phyloP scores from a whole-genome alignment of 2,888 invertebrate genomes.

The Bimastos eiseni region DNA sequence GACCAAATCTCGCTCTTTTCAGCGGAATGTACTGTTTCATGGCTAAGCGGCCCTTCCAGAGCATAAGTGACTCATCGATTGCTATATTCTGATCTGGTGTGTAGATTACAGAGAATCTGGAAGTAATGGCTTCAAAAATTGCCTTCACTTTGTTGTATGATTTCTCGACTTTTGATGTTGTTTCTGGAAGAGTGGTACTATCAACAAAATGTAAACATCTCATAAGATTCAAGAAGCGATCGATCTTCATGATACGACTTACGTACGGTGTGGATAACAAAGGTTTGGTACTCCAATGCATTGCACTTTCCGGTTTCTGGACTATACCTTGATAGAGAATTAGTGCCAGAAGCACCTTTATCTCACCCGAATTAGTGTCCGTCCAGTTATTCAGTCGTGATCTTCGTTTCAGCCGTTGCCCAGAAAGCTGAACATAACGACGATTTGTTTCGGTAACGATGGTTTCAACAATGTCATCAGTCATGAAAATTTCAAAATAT shows the following conservation, averaged over 20 bases:
- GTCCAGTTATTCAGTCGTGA: background rate
- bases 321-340: constrained; percentile 2
- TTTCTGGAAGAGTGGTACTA: background rate
- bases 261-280: background rate
- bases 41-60: background rate
- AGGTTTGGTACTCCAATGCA: constrained; percentile 5
- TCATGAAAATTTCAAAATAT: too few species aligned
- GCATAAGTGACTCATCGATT: background rate
- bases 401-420: too few species aligned
- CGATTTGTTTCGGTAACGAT: too few species aligned
- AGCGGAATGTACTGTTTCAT: too few species aligned
- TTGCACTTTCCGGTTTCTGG: background rate
- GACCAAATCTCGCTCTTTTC: constrained; percentile 8
- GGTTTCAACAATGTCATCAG: too few species aligned
- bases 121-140: background rate
- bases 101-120: background rate
- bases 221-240: background rate
- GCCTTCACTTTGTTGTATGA: background rate
- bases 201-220: background rate
- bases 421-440: too few species aligned
- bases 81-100: background rate
- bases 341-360: constrained; percentile 16
- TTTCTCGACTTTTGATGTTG: background rate
- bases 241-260: background rate
- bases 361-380: background rate